A percentile compares a stretch with the other conserved stretches of the same genome.
Conservation (phyloP, 92 coral and sea anemone genomes). For the Hydrozoanthus gracilis region DNA sequence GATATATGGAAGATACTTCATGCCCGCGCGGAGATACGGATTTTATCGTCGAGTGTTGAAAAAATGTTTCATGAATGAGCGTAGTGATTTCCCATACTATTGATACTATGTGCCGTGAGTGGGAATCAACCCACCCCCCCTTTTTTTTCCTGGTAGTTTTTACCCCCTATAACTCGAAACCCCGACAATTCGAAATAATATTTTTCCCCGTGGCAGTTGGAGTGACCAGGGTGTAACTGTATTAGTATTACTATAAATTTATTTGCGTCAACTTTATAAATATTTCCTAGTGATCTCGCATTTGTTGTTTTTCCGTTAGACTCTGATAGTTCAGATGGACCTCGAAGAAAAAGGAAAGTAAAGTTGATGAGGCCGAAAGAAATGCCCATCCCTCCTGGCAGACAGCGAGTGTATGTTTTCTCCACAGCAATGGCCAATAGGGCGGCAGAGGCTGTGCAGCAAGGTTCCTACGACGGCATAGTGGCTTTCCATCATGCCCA, state of each 20-base stretch:
- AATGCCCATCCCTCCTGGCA: constrained; percentile 79
- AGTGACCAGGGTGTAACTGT: background rate
- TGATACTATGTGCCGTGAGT: no score
- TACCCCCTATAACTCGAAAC: no score
- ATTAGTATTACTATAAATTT: background rate
- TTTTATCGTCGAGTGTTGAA: no score
- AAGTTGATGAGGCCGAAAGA: constrained; percentile 68
- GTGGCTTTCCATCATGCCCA: constrained; percentile 93
- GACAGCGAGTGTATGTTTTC: constrained; percentile 85
- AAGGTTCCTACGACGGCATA: constrained; percentile 85
- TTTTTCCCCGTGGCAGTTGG: no score
- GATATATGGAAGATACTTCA: no score
- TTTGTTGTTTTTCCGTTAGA: constrained; percentile 54
- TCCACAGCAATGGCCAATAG: constrained; percentile 98
- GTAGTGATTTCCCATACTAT: no score
- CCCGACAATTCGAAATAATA: no score
- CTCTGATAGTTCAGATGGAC: constrained; percentile 96
- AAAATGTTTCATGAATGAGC: no score
- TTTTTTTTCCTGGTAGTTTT: no score
- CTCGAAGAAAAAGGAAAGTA: constrained; percentile 75
- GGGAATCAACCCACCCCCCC: no score
- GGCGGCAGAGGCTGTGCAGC: constrained; percentile 95
- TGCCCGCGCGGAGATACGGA: no score
- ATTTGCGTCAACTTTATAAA: background rate
- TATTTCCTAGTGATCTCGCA: background rate